A percentile compares a stretch with the other conserved stretches of the same genome.
phyloP scores from a whole-genome alignment of 2,113 vertebrate species.

The Hemibagrus wyckioides region DNA sequence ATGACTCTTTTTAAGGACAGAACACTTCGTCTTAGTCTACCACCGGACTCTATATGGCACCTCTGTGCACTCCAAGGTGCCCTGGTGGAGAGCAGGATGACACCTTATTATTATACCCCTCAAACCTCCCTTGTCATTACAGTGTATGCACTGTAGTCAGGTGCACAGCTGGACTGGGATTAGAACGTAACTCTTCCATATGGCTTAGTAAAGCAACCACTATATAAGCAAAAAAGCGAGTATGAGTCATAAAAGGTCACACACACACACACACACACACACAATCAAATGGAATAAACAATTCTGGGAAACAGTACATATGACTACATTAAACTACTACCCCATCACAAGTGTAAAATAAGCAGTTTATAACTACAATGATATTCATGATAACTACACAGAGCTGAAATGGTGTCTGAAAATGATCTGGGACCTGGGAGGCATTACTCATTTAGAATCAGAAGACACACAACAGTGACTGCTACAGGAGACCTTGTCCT shows the following conservation, averaged over 20 bases:
- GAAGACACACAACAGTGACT: not conserved
- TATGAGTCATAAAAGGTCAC: not conserved
- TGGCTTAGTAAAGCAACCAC: not conserved
- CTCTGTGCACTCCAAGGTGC: slow-evolving; percentile 33
- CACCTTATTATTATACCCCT: slow-evolving; percentile 35
- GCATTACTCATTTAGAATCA: not conserved
- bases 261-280: not conserved
- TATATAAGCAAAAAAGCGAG: not conserved
- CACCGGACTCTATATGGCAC: not conserved
- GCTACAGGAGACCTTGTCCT: slow-evolving; percentile 25
- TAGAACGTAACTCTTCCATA: slow-evolving; percentile 16
- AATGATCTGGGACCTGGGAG: not conserved
- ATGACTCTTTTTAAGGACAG: slow-evolving; percentile 18
- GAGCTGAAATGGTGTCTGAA: not conserved
- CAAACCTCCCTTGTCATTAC: not conserved
- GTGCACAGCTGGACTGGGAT: slow-evolving; percentile 33
- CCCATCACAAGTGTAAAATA: not conserved
- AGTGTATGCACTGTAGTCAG: not conserved
- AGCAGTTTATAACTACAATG: not conserved
- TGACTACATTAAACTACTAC: slow-evolving; percentile 3
- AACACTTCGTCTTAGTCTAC: slow-evolving; percentile 12
- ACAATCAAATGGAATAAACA: not conserved
- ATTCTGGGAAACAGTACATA: not conserved
- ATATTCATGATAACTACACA: not conserved
- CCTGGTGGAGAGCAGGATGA: slow-evolving; percentile 19